These are phyloP conservation scores for Cephalotes varians DNA, from an alignment of 2,888 invertebrate genomes.

Conservation along the genomic window DNA sequence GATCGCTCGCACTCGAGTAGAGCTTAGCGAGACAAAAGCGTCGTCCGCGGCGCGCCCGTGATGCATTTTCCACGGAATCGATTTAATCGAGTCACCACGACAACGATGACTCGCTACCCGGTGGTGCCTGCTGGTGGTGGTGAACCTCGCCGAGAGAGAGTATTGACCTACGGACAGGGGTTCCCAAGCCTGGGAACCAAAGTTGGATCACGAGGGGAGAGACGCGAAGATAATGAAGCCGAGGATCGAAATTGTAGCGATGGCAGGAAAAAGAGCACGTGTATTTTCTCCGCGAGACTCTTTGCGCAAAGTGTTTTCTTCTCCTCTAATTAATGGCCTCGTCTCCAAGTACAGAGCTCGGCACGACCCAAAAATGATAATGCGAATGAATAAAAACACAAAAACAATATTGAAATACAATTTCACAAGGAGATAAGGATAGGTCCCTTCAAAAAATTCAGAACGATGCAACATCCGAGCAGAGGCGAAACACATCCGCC, in stretches of 20 bases:
- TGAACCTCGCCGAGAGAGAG: conserved; percentile 36
- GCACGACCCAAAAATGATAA: too few relatives aligned
- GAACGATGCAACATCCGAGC: too few relatives aligned
- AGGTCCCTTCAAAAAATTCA: too few relatives aligned
- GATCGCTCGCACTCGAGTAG: not conserved
- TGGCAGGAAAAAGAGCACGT: not conserved
- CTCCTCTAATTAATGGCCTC: too few relatives aligned
- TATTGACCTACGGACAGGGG: conserved; percentile 52
- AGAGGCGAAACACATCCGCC: too few relatives aligned
- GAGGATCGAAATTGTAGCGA: not conserved
- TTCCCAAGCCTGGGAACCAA: conserved; percentile 42
- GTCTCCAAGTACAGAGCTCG: too few relatives aligned
- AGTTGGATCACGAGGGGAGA: conserved; percentile 4
- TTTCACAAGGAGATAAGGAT: too few relatives aligned
- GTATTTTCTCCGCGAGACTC: not conserved
- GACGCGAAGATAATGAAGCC: not conserved
- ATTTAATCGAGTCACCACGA: conserved; percentile 63
- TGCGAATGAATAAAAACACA: too few relatives aligned
- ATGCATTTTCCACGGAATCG: conserved; percentile 52
- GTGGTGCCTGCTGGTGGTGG: conserved; percentile 18
- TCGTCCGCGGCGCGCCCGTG: conserved; percentile 15
- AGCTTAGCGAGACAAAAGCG: conserved; percentile 31
- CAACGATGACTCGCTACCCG: conserved; percentile 29
- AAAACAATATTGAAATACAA: too few relatives aligned
- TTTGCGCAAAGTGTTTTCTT: not conserved